phyloP scores from a whole-genome alignment of 2,113 vertebrate species.

The Pheucticus melanocephalus region DNA sequence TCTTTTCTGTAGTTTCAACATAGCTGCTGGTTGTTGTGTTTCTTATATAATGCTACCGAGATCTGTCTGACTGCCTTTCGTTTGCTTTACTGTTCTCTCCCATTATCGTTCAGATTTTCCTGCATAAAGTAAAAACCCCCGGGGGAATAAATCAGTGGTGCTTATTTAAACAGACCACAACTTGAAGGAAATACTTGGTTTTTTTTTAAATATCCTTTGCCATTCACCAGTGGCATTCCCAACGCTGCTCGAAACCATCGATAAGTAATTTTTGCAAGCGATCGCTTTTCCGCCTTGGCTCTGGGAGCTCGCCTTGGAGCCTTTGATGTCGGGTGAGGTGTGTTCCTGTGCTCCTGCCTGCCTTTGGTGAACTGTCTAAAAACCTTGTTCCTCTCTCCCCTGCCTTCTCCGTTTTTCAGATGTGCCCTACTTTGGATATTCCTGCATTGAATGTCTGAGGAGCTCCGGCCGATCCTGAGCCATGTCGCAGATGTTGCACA shows the following conservation, averaged over 20 bases:
- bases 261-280: not conserved
- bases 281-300: not conserved
- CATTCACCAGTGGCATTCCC: not conserved
- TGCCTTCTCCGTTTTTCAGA: conserved; percentile 71
- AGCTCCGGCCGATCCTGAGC: conserved; percentile 45
- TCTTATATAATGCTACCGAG: conserved; percentile 47
- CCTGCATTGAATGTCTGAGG: conserved; percentile 77
- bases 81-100: conserved; percentile 1
- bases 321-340: not conserved
- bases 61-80: not conserved
- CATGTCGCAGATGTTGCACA: conserved; percentile 98
- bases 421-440: conserved; percentile 75
- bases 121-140: conserved; percentile 24
- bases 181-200: not conserved
- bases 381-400: not conserved
- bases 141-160: conserved; percentile 17
- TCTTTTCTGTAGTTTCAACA: conserved; percentile 47
- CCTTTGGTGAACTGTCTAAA: not conserved
- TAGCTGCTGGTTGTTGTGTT: conserved; percentile 46
- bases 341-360: not conserved
- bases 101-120: conserved; percentile 30
- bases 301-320: not conserved
- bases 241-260: not conserved
- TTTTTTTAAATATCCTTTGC: not conserved
- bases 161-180: conserved; percentile 34